Base-by-base conservation (phyloP, 2,797 vertebrate species). In the Otolemur crassicaudatus region DNA sequence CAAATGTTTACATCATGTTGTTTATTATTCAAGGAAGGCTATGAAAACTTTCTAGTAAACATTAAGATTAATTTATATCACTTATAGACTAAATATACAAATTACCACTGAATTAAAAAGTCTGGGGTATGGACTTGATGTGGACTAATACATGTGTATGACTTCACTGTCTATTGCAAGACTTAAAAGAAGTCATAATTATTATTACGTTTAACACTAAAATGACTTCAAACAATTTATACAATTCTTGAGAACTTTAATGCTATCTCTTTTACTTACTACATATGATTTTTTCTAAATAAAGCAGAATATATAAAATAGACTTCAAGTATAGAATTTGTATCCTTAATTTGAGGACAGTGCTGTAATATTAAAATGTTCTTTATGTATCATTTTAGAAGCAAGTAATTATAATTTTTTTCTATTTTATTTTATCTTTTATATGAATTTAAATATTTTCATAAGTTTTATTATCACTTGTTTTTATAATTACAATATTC, bases 401-500 rank as follows among this genome's bases (percentile, higher is more conserved):
- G 56, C 5, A 88, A 58, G 37, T 29, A 73, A 61, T 77, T 70
- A 83, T 8, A 90, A 72, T 92, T 90, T 90, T 81, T 40, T 40
- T 76, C 16, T 29, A 91, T 75, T 79, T 87, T 84, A 40, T 75
- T 81, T 89, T 72, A 29, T 58, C 13, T 34, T 89, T 61, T 89
- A 77, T 40, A 79, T 14, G 3, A 84, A 72, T 25, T 58, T 85
- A 7, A 11, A 72, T 65, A 56, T 19, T 85, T 83, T 65, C 22
- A 84, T 4, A 77, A 12, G 79, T 29, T 61, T 81, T 43, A 37
- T 43, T 43, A 43, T 63, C 10, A 37, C 23, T 69, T 69, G 40
- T 75, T 91, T 77, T 92, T 94, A 43, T 86, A 69, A 94, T 83
- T 63, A 80, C 4, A 82, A 76, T 65, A 25, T 86, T 95, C 91